These are phyloP conservation scores for Drosophila macrospina DNA, from an alignment of 2,888 invertebrate species.

Conservation along the genomic window DNA sequence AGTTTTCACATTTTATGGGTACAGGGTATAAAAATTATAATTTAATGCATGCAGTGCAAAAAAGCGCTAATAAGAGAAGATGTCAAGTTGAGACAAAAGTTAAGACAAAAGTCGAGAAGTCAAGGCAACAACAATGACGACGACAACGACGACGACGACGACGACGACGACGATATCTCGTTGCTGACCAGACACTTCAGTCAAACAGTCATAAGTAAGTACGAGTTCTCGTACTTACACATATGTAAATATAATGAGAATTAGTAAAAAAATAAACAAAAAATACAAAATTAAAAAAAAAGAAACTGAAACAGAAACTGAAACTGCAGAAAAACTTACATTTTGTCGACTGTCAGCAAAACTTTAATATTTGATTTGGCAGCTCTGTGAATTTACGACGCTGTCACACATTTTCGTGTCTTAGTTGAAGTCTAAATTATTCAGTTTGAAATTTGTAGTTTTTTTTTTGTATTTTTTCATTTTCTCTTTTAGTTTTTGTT, in stretches of 20 bases:
- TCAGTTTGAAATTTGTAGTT: conserved; percentile 5
- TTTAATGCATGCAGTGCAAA: conserved; percentile 64
- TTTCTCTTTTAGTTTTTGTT: conserved; percentile 11
- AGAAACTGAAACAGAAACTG: not conserved
- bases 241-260: conserved; percentile 41
- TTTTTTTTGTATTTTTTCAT: conserved; percentile 1
- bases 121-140: conserved; percentile 46
- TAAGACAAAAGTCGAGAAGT: conserved; percentile 77
- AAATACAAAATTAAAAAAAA: conserved; percentile 6
- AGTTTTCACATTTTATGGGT: conserved; percentile 20
- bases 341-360: conserved; percentile 56
- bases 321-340: conserved; percentile 53
- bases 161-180: conserved; percentile 37
- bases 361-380: conserved; percentile 57
- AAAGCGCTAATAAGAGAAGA: conserved; percentile 61
- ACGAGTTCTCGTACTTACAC: conserved; percentile 16
- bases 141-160: conserved; percentile 31
- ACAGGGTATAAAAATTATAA: conserved; percentile 60
- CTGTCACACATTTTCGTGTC: conserved; percentile 28
- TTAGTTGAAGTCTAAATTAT: conserved; percentile 13
- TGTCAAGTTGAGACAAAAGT: conserved; percentile 78
- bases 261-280: conserved; percentile 29
- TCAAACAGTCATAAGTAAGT: conserved; percentile 43
- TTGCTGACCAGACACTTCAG: conserved; percentile 45
- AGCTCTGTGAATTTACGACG: conserved; percentile 41